Base-by-base conservation (phyloP, 2,888 invertebrate species). In the Drosophila mimetica region DNA sequence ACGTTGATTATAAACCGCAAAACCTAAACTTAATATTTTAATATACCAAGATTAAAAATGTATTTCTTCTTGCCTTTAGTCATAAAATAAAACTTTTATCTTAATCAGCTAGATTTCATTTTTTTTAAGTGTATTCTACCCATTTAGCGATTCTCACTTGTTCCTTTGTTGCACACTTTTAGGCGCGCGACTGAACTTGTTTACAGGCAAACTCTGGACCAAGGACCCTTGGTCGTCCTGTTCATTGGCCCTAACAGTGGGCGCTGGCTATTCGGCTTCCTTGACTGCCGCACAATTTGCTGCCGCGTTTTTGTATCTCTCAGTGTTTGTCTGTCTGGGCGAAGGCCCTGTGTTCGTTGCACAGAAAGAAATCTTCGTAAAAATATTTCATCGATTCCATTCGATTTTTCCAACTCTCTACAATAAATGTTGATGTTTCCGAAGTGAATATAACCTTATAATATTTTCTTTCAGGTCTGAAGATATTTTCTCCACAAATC, bases 201-300 rank as follows among this genome's bases (percentile, higher is more conserved):
- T 80, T 78, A 80, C 78, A 76, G 78, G 51, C 66, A 80, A 79
- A 80, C 75, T 65, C 61, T 50, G 37, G 46, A 9, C 46, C n/a
- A 37, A 36, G 60, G 60, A 57, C 57, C 36, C 34, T 25, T 25
- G 20, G 34, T 20, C n/a, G n/a, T 37, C 52, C 61, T 51, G 50
- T 44, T 44, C 53, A 63, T 48, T 44, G 64, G 37, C 39, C 54
- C 41, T 37, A 46, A 34, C 41, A 46, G 34, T 46, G 48, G 48
- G n/a, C 48, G 32, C 13, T 51, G 28, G 20, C 44, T 48, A 28
- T 66, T 69, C 53, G 66, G 47, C 70, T 54, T 70, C 70, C 70
- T 70, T 60, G 70, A 70, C 67, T 71, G 78, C 78, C 80, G 73
- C 81, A 81, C 84, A 82, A 82, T 84, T 82, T 82, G 81, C 75